Evolutionary conservation across 1,140 invertebrate genomes (phyloP), one percentile per base, ranked within the genome.

Genomic region (Diplogasteroides magnus): DNA sequence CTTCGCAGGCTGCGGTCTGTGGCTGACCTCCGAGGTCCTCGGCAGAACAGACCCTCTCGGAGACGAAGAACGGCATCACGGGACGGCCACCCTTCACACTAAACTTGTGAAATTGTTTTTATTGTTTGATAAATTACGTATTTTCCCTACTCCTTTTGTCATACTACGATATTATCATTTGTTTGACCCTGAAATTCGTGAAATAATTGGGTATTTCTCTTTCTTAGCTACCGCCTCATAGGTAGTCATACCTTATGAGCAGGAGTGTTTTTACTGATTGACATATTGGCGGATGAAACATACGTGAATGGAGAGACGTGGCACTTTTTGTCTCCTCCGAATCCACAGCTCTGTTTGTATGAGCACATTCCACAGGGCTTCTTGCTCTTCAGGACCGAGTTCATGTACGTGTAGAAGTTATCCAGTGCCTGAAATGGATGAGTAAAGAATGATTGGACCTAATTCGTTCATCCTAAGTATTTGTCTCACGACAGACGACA

Each of bases 321-420:
- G 61, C 80, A 82, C 55, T 79, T 74, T 57, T 71, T 62, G 19
- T 58, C 56, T 28, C 80, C 80, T 13, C 80, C 80, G 69, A 71
- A 82, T 28, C 80, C 80, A 70, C 80, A 82, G 19, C 74, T 76
- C 66, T 82, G 80, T 57, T 75, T 76, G 67, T 81, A 81, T 25
- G 74, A 77, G 59, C 79, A 81, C 32, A 81, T 69, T 37, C 79
- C 79, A 65, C 79, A 81, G 13, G 79, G 76, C 58, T 75, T 74
- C 19, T 73, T 63, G 2, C 58, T 64, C 61, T 79, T 75, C 66
- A 81, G 64, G 0, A 80, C 66, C 26, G 32, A 37, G 57, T 23
- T 31, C 69, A 82, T 72, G 61, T 82, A 82, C 31, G 62, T 64
- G 57, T 83, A 82, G 69, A 82, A 82, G 65, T 58, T 73, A 48